These are phyloP conservation scores for Silurus glanis DNA, from an alignment of 2,113 vertebrate species.

Conservation along the genomic window DNA sequence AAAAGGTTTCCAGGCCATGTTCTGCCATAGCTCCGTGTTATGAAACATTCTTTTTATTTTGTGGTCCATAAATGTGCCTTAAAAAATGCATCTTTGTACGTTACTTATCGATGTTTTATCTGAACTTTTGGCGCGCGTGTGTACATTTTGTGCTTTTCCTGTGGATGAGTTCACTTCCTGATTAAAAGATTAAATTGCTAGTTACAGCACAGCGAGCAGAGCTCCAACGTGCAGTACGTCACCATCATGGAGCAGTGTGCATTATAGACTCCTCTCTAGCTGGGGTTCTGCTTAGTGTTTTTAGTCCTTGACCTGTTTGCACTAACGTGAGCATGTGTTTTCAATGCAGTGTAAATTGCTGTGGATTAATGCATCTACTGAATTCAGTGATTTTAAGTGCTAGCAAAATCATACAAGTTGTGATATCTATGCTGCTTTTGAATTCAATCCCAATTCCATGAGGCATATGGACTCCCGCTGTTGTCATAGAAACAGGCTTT, in stretches of 20 bases:
- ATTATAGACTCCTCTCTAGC: neutral
- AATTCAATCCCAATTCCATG: conserved; percentile 43
- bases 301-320: neutral
- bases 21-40: conserved; percentile 56
- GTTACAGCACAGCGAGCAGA: neutral
- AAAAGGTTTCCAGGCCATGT: conserved; percentile 64
- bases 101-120: conserved; percentile 16
- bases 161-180: conserved; percentile 22
- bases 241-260: neutral
- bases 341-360: neutral
- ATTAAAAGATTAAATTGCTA: conserved; percentile 36
- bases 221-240: neutral
- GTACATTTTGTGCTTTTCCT: neutral
- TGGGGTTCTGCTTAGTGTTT: neutral
- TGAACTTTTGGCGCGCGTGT: conserved; percentile 37
- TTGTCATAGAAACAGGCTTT: conserved; percentile 70
- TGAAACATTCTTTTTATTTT: conserved; percentile 54
- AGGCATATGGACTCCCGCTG: conserved; percentile 55
- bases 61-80: conserved; percentile 43
- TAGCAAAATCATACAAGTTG: neutral
- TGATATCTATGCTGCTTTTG: conserved; percentile 37
- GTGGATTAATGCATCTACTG: neutral
- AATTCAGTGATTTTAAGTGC: neutral
- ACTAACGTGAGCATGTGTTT: neutral
- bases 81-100: conserved; percentile 22